These are phyloP conservation scores for Troides helena DNA, from an alignment of 2,888 invertebrate species.

Conservation along the genomic window DNA sequence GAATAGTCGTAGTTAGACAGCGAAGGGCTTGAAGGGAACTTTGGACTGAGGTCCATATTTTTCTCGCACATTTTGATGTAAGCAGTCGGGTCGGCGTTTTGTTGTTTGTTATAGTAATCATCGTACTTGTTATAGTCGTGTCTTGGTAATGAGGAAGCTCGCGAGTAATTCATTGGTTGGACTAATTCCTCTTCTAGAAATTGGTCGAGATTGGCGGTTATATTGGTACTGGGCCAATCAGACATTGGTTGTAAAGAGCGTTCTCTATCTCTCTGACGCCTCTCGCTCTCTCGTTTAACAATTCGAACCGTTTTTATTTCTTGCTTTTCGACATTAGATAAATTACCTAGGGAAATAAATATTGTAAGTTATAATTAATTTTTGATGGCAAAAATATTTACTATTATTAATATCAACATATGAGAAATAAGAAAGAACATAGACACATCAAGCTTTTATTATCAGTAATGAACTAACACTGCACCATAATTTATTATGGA, in stretches of 20 bases:
- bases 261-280: constrained; percentile 90
- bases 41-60: constrained; percentile 69
- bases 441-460: no score
- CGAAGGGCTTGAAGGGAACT: constrained; percentile 73
- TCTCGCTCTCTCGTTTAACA: constrained; percentile 94
- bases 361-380: background rate
- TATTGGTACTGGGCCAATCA: constrained; percentile 67
- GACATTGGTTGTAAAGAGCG: constrained; percentile 78
- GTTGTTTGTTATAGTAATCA: constrained; percentile 56
- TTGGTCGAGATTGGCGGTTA: constrained; percentile 70
- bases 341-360: constrained; percentile 76
- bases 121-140: constrained; percentile 65
- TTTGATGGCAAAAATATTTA: background rate
- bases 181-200: constrained; percentile 73
- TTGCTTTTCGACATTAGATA: constrained; percentile 88
- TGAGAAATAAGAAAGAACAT: no score
- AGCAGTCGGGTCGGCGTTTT: constrained; percentile 52
- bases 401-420: no score
- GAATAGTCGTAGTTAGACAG: constrained; percentile 73
- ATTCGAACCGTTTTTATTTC: constrained; percentile 96
- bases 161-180: constrained; percentile 59
- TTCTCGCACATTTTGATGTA: constrained; percentile 58
- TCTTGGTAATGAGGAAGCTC: constrained; percentile 79
- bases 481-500: no score
- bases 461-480: no score